Conservation (phyloP, 2,113 vertebrate species). For the Smithornis capensis region DNA sequence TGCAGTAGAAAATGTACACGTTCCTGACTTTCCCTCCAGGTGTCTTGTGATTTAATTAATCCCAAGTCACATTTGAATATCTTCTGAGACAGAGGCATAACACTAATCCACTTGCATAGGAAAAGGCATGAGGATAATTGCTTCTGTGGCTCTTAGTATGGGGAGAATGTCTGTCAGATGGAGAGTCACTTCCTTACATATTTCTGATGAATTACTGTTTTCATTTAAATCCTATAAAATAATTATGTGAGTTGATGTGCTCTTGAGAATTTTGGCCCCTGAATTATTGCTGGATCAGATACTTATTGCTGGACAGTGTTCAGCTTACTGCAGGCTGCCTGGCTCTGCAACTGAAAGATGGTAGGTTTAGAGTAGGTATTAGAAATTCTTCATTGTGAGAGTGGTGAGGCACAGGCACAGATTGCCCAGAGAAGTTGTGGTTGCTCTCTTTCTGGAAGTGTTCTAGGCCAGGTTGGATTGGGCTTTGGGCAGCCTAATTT, state of each 20-base stretch:
- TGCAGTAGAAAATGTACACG: not conserved
- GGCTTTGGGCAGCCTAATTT: not conserved
- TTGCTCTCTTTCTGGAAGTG: not conserved
- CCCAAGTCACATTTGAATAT: not conserved
- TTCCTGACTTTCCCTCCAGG: not conserved
- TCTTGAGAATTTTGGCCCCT: not conserved
- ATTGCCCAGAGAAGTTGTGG: not conserved
- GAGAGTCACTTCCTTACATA: not conserved
- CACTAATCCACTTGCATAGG: not conserved
- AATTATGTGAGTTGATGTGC: not conserved
- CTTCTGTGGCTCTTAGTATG: not conserved
- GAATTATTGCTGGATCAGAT: not conserved
- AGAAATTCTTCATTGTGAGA: not conserved
- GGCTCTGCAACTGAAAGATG: not conserved
- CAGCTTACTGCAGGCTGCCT: not conserved
- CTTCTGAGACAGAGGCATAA: not conserved
- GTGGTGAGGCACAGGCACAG: not conserved
- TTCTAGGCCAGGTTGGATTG: not conserved
- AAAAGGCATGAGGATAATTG: not conserved
- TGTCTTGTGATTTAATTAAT: conserved; percentile 22
- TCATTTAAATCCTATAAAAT: not conserved
- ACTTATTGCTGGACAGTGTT: not conserved
- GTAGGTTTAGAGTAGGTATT: not conserved
- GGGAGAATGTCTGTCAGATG: not conserved
- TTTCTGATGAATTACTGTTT: conserved; percentile 22